These are phyloP conservation scores for Sanderia malayensis DNA, from an alignment of 30 jellyfish, hydroid and myxozoan species.

Conservation along the genomic window DNA sequence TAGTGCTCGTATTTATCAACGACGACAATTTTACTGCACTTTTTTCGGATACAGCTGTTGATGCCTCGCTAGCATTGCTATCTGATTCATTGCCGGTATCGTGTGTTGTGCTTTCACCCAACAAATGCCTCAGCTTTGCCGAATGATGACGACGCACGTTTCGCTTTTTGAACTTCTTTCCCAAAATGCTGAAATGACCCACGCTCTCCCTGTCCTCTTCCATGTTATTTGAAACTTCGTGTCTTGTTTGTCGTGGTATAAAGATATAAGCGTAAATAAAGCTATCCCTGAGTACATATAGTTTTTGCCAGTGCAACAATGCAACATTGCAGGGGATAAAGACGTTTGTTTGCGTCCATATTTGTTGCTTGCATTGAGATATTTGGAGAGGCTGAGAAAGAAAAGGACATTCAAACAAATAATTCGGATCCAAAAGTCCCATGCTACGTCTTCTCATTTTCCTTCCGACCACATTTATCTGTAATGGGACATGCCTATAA, in stretches of 20 bases:
- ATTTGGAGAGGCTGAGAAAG: not conserved
- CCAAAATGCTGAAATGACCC: slow-evolving; percentile 50
- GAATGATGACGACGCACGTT: slow-evolving; percentile 18
- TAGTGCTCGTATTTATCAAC: too few species aligned
- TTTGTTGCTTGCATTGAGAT: not conserved
- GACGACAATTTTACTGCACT: too few species aligned
- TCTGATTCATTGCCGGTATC: slow-evolving; percentile 44
- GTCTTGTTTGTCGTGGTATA: too few species aligned
- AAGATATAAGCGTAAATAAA: slow-evolving; percentile 7
- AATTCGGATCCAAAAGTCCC: too few species aligned
- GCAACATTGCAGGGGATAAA: not conserved
- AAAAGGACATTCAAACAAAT: too few species aligned
- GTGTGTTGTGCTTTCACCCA: slow-evolving; percentile 45
- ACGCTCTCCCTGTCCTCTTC: slow-evolving; percentile 6
- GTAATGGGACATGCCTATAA: too few species aligned
- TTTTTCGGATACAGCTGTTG: too few species aligned
- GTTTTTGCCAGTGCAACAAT: not conserved
- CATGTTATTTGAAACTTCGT: slow-evolving; percentile 17
- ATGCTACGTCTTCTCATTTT: too few species aligned
- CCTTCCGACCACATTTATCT: too few species aligned
- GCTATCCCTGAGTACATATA: slow-evolving; percentile 10
- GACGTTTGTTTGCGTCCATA: not conserved
- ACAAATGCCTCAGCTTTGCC: slow-evolving; percentile 32
- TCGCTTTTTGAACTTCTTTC: slow-evolving; percentile 17
- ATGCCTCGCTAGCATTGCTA: slow-evolving; percentile 18